Base-by-base conservation (phyloP, 1,140 invertebrate genomes). In the Dinoponera quadriceps region DNA sequence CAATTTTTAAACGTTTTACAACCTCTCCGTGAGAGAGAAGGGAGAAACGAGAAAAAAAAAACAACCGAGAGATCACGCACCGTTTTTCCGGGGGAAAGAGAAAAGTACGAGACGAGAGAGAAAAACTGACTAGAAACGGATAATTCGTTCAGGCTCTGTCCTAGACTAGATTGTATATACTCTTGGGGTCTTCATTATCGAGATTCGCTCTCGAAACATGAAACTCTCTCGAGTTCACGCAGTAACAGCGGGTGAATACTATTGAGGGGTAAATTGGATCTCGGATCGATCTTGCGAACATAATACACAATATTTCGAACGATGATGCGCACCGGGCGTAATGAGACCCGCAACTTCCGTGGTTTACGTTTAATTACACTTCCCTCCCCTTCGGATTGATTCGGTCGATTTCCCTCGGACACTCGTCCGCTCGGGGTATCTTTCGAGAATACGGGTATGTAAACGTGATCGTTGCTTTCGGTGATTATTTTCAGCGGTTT, bases 1-100 rank as follows among this genome's bases (percentile, higher is more conserved):
- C 57, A 11, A 75, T 77, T 85, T 85, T 74, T 63, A 72, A 83
- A 54, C 27, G 20, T 87, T 86, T 86, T 68, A 73, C 60, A 44
- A 51, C 57, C n/a, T 38, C 9, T 54, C 54, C 55, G 9, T 60
- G 29, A 49, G 16, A 7, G 54, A 38, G n/a, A 14, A 49, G 16
- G 3, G 54, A 38, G n/a, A 14, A n/a, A 11, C 27, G 2, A 7
- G n/a, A 11, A 57, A 20, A 11, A 2, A 16, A 54, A 49, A n/a
- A n/a, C n/a, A n/a, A n/a, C n/a, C 14, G 22, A 78, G 22, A 55
- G 18, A 14, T 55, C 22, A 44, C 20, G 9, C 38, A 16, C 27
- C 33, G n/a, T 85, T 66, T 49, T 20, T 5, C 29, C n/a, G n/a
- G n/a, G 33, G 11, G 14, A 11, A 20, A 44, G n/a, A 13, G n/a